phyloP scores from a whole-genome alignment of 2,888 invertebrate genomes.

The Apodemia mormo region DNA sequence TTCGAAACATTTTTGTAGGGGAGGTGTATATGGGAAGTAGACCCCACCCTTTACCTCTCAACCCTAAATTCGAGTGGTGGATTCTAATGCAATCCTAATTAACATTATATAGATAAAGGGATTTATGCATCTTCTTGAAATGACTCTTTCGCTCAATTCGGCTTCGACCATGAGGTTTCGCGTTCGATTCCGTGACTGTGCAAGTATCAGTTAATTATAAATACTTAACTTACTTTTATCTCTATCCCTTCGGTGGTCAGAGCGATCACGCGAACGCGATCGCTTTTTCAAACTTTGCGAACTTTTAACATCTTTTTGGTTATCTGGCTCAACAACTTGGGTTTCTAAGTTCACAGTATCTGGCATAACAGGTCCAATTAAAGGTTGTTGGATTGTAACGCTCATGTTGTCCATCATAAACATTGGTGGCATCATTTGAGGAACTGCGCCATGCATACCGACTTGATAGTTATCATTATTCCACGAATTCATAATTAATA shows the following conservation, averaged over 20 bases:
- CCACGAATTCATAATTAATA: conserved; percentile 13
- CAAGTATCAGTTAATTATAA: background rate
- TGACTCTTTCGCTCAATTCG: no score
- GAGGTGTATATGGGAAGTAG: no score
- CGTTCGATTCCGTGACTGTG: background rate
- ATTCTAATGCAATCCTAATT: no score
- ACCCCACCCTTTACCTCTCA: no score
- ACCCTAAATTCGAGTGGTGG: no score
- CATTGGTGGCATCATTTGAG: conserved; percentile 56
- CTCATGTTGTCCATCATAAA: conserved; percentile 72
- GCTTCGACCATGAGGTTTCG: no score
- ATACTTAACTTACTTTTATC: conserved; percentile 26
- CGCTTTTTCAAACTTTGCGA: conserved; percentile 28
- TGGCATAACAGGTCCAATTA: conserved; percentile 20
- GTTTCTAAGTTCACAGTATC: conserved; percentile 9
- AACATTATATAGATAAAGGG: no score
- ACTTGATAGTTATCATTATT: conserved; percentile 8
- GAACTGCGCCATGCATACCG: background rate
- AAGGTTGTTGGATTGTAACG: background rate
- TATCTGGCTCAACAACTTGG: conserved; percentile 12
- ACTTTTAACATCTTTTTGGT: conserved; percentile 31
- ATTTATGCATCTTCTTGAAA: no score
- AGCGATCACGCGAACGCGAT: conserved; percentile 25
- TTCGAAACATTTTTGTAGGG: no score
- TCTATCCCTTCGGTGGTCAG: conserved; percentile 24